Evolutionary conservation across 2,113 vertebrate species (phyloP).

Genomic region (Oreochromis niloticus): DNA sequence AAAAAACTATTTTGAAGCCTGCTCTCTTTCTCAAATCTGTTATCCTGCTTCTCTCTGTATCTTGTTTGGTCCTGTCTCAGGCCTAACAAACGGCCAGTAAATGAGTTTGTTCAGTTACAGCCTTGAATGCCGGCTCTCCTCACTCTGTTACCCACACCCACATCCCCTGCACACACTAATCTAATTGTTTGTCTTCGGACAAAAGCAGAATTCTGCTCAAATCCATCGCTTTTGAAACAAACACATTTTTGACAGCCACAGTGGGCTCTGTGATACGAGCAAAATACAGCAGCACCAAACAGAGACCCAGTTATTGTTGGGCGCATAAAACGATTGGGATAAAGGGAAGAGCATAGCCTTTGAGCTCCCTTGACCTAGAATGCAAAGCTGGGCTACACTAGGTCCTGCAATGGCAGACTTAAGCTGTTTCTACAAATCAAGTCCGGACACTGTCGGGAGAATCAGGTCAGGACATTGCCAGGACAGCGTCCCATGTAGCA

Average conservation of each 20-base stretch:
- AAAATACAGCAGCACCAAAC: conserved; percentile 16
- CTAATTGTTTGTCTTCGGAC: conserved; percentile 61
- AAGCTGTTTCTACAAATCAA: not conserved
- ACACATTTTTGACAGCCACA: conserved; percentile 29
- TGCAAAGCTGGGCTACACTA: not conserved
- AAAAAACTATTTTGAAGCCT: not conserved
- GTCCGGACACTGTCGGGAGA: not conserved
- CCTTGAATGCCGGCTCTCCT: conserved; percentile 45
- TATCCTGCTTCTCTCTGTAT: not conserved
- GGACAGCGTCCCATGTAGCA: not conserved
- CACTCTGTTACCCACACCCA: conserved; percentile 17
- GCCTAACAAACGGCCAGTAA: conserved; percentile 36
- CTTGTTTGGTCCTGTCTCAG: conserved; percentile 15
- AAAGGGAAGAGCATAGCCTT: not conserved
- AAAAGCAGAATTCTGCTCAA: conserved; percentile 43
- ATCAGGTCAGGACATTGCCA: not conserved
- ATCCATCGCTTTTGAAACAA: conserved; percentile 40
- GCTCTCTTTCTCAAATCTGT: not conserved
- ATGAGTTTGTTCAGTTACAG: conserved; percentile 45
- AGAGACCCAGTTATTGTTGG: conserved; percentile 16
- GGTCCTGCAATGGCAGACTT: not conserved
- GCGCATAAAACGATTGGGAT: not conserved
- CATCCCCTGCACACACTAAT: conserved; percentile 15
- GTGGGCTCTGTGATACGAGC: conserved; percentile 15
- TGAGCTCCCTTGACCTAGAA: conserved; percentile 29